Evolutionary conservation across 2,888 invertebrate species (phyloP).

Genomic region (Machimus atricapillus): DNA sequence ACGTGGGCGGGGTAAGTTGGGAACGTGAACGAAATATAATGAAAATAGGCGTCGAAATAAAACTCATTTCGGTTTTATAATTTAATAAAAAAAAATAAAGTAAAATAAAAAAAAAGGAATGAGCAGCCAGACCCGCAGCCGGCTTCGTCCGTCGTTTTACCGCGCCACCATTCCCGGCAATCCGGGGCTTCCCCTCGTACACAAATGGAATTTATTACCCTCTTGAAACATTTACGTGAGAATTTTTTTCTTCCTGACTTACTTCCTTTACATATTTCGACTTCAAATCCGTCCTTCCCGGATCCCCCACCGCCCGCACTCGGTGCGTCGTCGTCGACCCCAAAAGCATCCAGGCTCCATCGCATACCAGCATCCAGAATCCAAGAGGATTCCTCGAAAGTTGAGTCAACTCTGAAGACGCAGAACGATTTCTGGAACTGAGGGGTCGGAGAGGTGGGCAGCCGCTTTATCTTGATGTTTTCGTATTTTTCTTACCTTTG

Average conservation of each 20-base stretch:
- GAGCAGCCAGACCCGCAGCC: neutral
- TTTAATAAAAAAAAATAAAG: conserved; percentile 36
- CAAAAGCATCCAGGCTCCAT: neutral
- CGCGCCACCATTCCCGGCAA: neutral
- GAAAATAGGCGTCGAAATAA: conserved; percentile 39
- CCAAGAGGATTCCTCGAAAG: neutral
- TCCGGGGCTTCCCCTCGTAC: neutral
- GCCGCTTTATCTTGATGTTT: conserved; percentile 23
- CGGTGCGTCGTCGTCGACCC: neutral
- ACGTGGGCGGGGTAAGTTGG: neutral
- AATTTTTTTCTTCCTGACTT: conserved; percentile 24
- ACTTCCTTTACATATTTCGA: conserved; percentile 24
- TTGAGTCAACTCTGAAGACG: neutral
- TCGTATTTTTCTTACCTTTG: conserved; percentile 36
- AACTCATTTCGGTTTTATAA: conserved; percentile 40
- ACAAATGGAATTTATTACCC: conserved; percentile 37
- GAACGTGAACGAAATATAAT: conserved; percentile 30
- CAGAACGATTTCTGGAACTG: neutral
- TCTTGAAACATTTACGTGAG: conserved; percentile 39
- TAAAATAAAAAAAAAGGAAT: neutral
- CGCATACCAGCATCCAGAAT: neutral
- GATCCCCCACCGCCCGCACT: neutral
- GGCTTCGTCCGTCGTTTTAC: neutral
- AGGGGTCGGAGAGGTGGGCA: neutral
- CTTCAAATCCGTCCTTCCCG: neutral